These are phyloP conservation scores for Cotesia vestalis DNA, from an alignment of 1,140 invertebrate genomes.

Conservation along the genomic window DNA sequence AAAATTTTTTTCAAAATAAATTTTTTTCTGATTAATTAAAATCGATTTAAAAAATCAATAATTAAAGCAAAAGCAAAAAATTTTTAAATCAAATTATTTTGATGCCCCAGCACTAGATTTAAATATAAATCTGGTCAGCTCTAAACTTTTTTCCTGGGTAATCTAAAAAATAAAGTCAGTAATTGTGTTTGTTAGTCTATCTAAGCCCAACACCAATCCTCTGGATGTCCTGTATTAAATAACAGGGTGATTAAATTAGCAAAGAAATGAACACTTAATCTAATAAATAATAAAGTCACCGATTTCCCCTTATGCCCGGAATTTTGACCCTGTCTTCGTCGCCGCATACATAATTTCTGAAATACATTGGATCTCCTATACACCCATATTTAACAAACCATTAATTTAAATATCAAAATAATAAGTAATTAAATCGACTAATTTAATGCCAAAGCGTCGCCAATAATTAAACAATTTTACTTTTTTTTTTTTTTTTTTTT, in stretches of 20 bases:
- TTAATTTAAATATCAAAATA: constrained; percentile 3
- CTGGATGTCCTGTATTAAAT: constrained; percentile 10
- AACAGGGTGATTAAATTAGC: neutral
- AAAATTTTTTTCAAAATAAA: too few species aligned
- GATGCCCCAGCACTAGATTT: too few species aligned
- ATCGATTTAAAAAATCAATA: too few species aligned
- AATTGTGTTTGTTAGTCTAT: neutral
- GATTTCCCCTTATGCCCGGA: constrained; percentile 55
- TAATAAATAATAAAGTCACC: constrained; percentile 47
- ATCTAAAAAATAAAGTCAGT: too few species aligned
- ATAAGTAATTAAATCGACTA: too few species aligned
- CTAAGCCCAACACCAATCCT: neutral
- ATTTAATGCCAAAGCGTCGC: constrained; percentile 15
- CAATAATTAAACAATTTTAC: neutral
- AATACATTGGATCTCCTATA: constrained; percentile 50
- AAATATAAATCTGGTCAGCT: too few species aligned
- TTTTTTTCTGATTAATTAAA: too few species aligned
- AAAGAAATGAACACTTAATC: too few species aligned
- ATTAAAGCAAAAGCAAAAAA: too few species aligned
- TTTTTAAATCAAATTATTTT: too few species aligned
- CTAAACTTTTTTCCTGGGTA: too few species aligned
- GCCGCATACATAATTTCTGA: constrained; percentile 61
- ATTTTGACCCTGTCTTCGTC: constrained; percentile 51
- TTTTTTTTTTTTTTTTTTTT: constrained; percentile 7
- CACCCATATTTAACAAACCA: constrained; percentile 46